Evolutionary conservation across 2,797 vertebrate species (phyloP).

Genomic region (Furcifer pardalis): DNA sequence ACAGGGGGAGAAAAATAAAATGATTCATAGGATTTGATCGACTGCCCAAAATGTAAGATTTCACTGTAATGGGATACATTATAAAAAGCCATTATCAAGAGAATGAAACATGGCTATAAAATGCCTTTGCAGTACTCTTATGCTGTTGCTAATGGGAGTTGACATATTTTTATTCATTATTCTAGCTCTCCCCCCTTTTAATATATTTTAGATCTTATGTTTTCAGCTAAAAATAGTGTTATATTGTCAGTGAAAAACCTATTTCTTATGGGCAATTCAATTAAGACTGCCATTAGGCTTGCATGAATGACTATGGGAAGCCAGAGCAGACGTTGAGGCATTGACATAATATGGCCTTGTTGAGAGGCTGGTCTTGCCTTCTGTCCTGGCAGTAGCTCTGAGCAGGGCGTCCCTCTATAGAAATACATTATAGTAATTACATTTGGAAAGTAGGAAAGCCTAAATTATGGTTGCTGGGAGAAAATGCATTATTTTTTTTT

Average conservation of each 20-base stretch:
- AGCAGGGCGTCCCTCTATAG: not conserved
- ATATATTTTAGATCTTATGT: conserved; percentile 26
- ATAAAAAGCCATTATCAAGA: conserved; percentile 54
- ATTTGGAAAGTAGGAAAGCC: not conserved
- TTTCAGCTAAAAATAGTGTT: conserved; percentile 45
- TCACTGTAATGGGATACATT: conserved; percentile 12
- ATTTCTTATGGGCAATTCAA: conserved; percentile 42
- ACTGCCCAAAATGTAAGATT: conserved; percentile 43
- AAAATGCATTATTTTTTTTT: not conserved
- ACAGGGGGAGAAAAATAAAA: conserved; percentile 8
- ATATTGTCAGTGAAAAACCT: conserved; percentile 51
- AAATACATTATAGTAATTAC: not conserved
- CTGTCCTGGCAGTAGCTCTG: not conserved
- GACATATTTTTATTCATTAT: conserved; percentile 64
- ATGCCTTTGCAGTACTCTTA: conserved; percentile 57
- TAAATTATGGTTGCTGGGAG: no score
- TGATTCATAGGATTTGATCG: conserved; percentile 35
- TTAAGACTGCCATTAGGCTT: conserved; percentile 35
- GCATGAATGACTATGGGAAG: conserved; percentile 11
- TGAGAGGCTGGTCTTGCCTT: not conserved
- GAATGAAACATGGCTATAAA: conserved; percentile 58
- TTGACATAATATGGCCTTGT: not conserved
- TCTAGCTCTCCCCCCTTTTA: conserved; percentile 39
- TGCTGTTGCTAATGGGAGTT: conserved; percentile 51
- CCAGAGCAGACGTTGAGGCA: not conserved